Evolutionary conservation across 1,140 invertebrate genomes (phyloP), one percentile per base, ranked within the genome.

Genomic region (Trigoniulus corallinus): DNA sequence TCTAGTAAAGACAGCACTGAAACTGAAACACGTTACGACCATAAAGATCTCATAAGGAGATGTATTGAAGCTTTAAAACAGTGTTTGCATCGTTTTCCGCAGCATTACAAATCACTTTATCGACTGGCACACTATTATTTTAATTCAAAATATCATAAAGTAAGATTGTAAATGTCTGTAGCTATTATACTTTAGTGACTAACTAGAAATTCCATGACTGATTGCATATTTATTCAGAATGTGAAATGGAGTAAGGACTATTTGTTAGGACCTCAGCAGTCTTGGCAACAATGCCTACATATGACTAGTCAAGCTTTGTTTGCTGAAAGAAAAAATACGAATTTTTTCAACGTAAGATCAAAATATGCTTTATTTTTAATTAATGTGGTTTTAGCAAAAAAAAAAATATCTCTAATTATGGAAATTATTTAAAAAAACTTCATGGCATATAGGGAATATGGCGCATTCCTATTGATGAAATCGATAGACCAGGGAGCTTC

Each of bases 41-140:
- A 34, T 34, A 7, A 15, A 15, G 29, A 7, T 34, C 15, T 34
- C 7, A 34, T 34, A 15, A 7, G 7, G 29, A 7, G 29, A 34
- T 91, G 87, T 64, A 60, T 89, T 22, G 71, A 74, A 58, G 86
- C 84, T 18, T 64, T 95, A 43, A 81, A 88, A 68, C 75, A 87
- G 55, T 94, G 88, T 63, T 72, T 88, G 2, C 73, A 76, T 44
- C 70, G 89, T 39, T 91, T 91, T 67, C 79, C 85, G 0, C 82
- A 86, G 57, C 88, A 96, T 69, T 94, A 93, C 64, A 95, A 95
- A 68, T 84, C 88, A 0, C 71, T 89, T 24, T 94, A 92, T 65
- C 74, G 88, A 53, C 64, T 95, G 25, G 81, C 85, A 1, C 77
- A 91, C 65, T 81, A 85, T 58, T 89, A 82, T 64, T 84, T 82